Evolutionary conservation across 2,113 vertebrate genomes (phyloP), one percentile per base, ranked within the genome.

Genomic region (Pelmatolapia mariae): DNA sequence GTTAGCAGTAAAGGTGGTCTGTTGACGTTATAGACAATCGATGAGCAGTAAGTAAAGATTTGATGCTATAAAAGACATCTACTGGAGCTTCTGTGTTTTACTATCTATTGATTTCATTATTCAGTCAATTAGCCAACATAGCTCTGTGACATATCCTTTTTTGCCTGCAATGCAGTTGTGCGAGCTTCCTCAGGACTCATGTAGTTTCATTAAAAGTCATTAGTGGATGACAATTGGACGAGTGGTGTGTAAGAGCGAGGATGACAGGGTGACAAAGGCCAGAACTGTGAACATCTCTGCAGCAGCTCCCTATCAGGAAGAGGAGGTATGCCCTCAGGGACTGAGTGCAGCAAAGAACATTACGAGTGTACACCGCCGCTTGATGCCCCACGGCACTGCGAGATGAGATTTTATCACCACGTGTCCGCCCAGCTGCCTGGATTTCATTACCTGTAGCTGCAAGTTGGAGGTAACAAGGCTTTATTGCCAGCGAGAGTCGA

Each of bases 381-480:
- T 82, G 90, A 83, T 89, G 89, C 91, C 91, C 87, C 2, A 19
- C 84, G 90, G 94, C 86, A 82, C 79, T 33, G 61, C 4, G 5
- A 87, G 91, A 93, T 94, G 61, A 94, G 83, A 85, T 92, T 93
- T 89, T 83, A 76, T 16, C 66, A 83, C 80, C 71, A 47, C 38
- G 8, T 68, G 91, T 86, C 63, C 45, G 36, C 84, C 71, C 50
- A 33, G 76, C 71, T 33, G 50, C 73, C 13, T 26, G 33, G 87
- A 91, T 95, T 89, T 87, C 87, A 95, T 93, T 92, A 91, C 86
- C 38, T 68, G 57, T 81, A 89, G 78, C 89, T 91, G 86, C 16
- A n/a, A 93, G 87, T 89, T 89, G 88, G 86, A 89, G 81, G 84
- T 90, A 93, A 90, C 91, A 66, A 80, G 86, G 63, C 29, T 90